phyloP scores from a whole-genome alignment of 1,140 invertebrate species.

The Augochlora pura region DNA sequence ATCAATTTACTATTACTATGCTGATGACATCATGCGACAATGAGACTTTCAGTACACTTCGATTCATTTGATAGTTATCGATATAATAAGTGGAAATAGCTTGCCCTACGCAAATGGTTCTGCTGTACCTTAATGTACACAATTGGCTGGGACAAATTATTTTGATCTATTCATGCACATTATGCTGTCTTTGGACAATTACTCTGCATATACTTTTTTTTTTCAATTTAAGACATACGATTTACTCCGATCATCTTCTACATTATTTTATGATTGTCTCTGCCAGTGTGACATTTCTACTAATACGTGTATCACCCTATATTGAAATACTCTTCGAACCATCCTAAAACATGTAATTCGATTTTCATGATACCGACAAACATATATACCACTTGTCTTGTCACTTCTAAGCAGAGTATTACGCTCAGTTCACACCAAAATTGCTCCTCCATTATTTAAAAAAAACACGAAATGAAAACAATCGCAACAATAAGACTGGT shows the following conservation, averaged over 20 bases:
- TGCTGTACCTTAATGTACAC: constrained; percentile 35
- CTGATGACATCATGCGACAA: constrained; percentile 58
- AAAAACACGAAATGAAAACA: constrained; percentile 16
- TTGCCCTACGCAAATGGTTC: constrained; percentile 11
- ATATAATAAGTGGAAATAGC: constrained; percentile 49
- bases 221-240: constrained; percentile 1
- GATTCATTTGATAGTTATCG: constrained; percentile 36
- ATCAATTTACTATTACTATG: constrained; percentile 51
- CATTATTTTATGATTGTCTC: constrained; percentile 45
- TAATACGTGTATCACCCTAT: not conserved
- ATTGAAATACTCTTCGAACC: not conserved
- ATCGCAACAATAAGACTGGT: constrained; percentile 24
- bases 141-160: constrained; percentile 27
- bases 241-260: constrained; percentile 6
- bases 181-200: not conserved
- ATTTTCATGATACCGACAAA: not conserved
- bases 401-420: constrained; percentile 42
- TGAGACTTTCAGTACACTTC: constrained; percentile 38
- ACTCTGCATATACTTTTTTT: not conserved
- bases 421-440: not conserved
- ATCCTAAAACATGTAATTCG: not conserved
- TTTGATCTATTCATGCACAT: not conserved
- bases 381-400: not conserved
- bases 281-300: constrained; percentile 47
- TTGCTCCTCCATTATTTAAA: not conserved